Conservation (phyloP, 1,140 invertebrate genomes). For the Phthorimaea operculella region DNA sequence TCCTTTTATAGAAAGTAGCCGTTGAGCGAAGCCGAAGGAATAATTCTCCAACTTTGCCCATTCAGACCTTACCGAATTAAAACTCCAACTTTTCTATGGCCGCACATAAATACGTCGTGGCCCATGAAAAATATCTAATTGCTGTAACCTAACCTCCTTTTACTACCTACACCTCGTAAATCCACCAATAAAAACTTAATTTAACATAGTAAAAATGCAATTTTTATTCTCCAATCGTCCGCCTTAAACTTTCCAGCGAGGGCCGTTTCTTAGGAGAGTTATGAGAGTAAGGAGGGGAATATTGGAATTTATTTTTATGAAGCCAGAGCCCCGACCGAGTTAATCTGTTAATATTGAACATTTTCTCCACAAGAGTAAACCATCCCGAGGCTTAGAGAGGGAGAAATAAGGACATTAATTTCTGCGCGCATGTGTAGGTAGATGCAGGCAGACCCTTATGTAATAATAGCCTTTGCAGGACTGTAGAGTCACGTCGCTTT, state of each 20-base stretch:
- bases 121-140: conserved; percentile 15
- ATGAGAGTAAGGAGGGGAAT: conserved; percentile 48
- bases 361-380: conserved; percentile 38
- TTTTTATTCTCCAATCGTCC: conserved; percentile 49
- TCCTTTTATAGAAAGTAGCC: no score
- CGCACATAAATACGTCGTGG: conserved; percentile 2
- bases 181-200: conserved; percentile 51
- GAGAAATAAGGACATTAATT: background rate
- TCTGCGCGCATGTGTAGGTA: background rate
- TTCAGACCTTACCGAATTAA: background rate
- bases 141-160: conserved; percentile 21
- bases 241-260: conserved; percentile 43
- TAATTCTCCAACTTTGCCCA: background rate
- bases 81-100: background rate
- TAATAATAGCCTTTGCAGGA: no score
- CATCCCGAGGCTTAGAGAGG: conserved; percentile 10
- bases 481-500: no score
- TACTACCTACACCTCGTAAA: conserved; percentile 34
- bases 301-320: conserved; percentile 58
- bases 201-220: conserved; percentile 48
- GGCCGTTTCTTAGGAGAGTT: conserved; percentile 42
- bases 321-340: conserved; percentile 43
- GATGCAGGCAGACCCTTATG: no score
- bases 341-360: conserved; percentile 59
- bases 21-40: background rate